Evolutionary conservation across 2,888 invertebrate genomes (phyloP), one percentile per base, ranked within the genome.

Genomic region (Drosophila mimetica): DNA sequence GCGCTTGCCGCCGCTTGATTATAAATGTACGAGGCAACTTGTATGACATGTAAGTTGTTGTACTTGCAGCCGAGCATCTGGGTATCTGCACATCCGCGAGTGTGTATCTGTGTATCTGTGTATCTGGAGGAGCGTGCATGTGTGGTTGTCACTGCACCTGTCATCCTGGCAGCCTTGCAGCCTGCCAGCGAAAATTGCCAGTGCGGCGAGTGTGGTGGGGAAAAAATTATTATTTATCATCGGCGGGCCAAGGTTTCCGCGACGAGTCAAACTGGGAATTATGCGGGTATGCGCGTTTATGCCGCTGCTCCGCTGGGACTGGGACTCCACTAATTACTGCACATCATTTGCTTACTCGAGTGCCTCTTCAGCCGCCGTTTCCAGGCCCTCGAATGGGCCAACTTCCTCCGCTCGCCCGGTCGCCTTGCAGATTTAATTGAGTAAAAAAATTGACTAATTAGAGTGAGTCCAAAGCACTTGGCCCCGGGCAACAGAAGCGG

Each of bases 271-370:
- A 71, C 73, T 54, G 71, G 71, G 60, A 66, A 69, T 66, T 72
- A 50, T 46, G 7, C 39, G 32, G 52, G 28, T 54, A 48, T 46
- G 14, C 50, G 6, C 44, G 28, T 39, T 34, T 64, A 20, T 39
- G 37, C 41, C 14, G 61, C 51, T 58, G 58, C 63, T n/a, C n/a
- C n/a, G n/a, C n/a, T n/a, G n/a, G n/a, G n/a, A 11, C 44, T 61
- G 50, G 69, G 60, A 66, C 48, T 36, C 71, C 77, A 88, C 88
- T 85, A 85, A 85, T 85, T 85, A 85, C 88, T 84, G 86, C 88
- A 87, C 88, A 88, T 85, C 84, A 85, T 85, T 85, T 85, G 84
- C 84, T 88, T 85, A 88, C 86, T 75, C 86, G 71, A 85, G 86
- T 76, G 87, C 70, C 75, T 72, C 70, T 70, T 48, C 36, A 73